Conservation (phyloP, 2,888 invertebrate genomes). For the Mystacides longicornis region DNA sequence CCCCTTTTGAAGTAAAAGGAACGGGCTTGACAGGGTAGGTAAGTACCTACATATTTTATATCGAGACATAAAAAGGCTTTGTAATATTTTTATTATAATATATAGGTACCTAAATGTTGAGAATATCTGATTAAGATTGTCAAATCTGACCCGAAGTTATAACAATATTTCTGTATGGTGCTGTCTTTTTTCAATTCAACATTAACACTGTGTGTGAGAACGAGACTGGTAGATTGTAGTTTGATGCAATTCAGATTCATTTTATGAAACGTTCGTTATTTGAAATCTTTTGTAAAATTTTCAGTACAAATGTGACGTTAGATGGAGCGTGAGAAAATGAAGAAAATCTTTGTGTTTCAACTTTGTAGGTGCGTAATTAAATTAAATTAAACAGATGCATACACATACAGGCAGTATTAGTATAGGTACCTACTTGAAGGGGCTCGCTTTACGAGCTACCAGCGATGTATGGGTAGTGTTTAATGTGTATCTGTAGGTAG, state of each 20-base stretch:
- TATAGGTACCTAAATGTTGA: too few species aligned
- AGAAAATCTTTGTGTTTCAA: slow-evolving; percentile 34
- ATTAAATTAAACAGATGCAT: background rate
- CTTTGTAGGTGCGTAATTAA: background rate
- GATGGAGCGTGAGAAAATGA: slow-evolving; percentile 46
- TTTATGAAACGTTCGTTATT: background rate
- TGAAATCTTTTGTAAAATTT: slow-evolving; percentile 32
- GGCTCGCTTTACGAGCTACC: too few species aligned
- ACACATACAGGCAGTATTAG: too few species aligned
- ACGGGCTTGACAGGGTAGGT: too few species aligned
- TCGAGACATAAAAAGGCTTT: too few species aligned
- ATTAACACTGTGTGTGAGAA: background rate
- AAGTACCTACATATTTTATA: too few species aligned
- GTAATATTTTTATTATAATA: too few species aligned
- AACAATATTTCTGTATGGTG: background rate
- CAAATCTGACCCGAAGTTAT: background rate
- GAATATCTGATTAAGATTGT: background rate
- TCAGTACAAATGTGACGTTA: slow-evolving; percentile 37
- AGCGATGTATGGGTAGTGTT: too few species aligned
- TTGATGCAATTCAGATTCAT: background rate
- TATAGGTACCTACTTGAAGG: too few species aligned
- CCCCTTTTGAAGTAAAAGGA: too few species aligned
- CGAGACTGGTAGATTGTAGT: background rate
- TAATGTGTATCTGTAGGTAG: too few species aligned
- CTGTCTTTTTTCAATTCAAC: background rate